These are phyloP conservation scores for Pseudomyrmex sp. DNA, from an alignment of 1,140 invertebrate genomes.

Conservation along the genomic window DNA sequence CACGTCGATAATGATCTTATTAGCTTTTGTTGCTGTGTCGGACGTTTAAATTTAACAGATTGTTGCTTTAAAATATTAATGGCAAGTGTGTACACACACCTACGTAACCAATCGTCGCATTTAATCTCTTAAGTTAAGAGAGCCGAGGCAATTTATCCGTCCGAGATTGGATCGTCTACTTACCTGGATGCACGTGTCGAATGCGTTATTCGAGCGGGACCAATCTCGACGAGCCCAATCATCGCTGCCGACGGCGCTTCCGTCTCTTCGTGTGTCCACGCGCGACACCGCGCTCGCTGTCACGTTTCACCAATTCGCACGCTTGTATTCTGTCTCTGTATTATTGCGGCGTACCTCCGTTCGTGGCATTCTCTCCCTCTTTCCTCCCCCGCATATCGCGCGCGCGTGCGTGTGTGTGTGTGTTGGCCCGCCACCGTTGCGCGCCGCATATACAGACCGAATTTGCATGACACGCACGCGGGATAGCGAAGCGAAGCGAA, in stretches of 20 bases:
- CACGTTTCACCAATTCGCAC: constrained; percentile 52
- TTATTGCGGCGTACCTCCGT: neutral
- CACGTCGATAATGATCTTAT: too few species aligned
- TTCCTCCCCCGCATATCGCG: neutral
- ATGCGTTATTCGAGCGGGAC: constrained; percentile 74
- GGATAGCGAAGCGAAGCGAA: constrained; percentile 59
- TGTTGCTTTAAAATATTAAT: too few species aligned
- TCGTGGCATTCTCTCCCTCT: constrained; percentile 17
- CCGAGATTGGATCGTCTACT: neutral
- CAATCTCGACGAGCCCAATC: constrained; percentile 79
- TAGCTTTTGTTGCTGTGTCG: too few species aligned
- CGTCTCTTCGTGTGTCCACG: constrained; percentile 78
- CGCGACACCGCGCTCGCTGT: constrained; percentile 39
- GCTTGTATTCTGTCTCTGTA: constrained; percentile 23
- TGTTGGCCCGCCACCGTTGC: constrained; percentile 15
- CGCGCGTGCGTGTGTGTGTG: neutral
- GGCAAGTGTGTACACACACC: too few species aligned
- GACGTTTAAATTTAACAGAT: too few species aligned
- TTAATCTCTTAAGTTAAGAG: neutral
- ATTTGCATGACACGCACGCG: constrained; percentile 78
- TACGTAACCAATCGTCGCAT: too few species aligned
- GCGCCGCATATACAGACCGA: constrained; percentile 22
- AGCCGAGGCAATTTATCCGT: neutral
- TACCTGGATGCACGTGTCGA: constrained; percentile 9
- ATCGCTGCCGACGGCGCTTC: constrained; percentile 74